phyloP scores from a whole-genome alignment of 1,140 invertebrate species.

The Asobara japonica region DNA sequence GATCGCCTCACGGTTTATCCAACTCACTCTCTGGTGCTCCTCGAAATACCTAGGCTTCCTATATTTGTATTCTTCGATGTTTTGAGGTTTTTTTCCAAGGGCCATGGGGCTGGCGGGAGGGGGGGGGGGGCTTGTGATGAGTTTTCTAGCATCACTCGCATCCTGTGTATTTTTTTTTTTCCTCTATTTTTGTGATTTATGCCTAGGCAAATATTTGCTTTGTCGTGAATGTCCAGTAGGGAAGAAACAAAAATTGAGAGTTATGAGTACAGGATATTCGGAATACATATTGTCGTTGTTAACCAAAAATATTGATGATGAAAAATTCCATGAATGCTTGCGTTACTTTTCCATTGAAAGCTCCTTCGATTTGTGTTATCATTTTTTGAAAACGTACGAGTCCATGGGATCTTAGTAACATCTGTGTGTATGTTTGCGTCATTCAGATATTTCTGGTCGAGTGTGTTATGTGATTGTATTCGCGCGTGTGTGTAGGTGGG shows the following conservation, averaged over 20 bases:
- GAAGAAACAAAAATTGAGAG: neutral
- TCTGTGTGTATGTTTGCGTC: too few relatives aligned
- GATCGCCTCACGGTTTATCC: conserved; percentile 7
- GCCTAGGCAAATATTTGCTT: neutral
- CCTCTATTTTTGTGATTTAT: conserved; percentile 1
- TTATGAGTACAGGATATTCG: neutral
- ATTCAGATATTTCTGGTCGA: too few relatives aligned
- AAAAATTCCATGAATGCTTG: neutral
- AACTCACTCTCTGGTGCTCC: conserved; percentile 3
- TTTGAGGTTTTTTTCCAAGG: neutral
- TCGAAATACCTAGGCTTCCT: neutral
- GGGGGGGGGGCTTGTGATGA: neutral
- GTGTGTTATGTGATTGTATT: too few relatives aligned
- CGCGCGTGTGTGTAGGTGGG: too few relatives aligned
- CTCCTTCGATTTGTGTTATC: too few relatives aligned
- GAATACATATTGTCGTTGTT: neutral
- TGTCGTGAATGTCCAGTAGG: neutral
- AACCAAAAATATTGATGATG: neutral
- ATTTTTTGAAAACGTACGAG: too few relatives aligned
- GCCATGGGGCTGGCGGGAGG: too few relatives aligned
- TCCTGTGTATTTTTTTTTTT: neutral
- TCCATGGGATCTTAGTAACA: too few relatives aligned
- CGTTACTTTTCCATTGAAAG: neutral
- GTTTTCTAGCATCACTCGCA: neutral
- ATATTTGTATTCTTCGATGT: neutral